These are phyloP conservation scores for Drosophila busckii DNA, from an alignment of 1,140 invertebrate genomes.

Conservation along the genomic window DNA sequence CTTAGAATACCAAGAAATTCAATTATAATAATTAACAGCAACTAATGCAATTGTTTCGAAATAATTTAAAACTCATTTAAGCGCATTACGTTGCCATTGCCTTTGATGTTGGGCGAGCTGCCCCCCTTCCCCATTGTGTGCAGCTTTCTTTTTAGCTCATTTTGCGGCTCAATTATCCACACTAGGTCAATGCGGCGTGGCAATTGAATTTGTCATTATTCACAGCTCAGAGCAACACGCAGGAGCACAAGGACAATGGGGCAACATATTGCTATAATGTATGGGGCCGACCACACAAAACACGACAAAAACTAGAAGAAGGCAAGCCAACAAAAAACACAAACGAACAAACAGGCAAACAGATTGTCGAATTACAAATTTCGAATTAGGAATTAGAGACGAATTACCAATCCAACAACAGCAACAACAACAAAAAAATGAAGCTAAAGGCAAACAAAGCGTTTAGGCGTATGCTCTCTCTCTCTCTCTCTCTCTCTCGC, in stretches of 20 bases:
- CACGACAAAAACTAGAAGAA: slow-evolving; percentile 20
- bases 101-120: no score
- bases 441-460: slow-evolving; percentile 2
- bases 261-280: slow-evolving; percentile 39
- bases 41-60: no score
- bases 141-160: slow-evolving; percentile 1
- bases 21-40: no score
- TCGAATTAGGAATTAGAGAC: slow-evolving; percentile 44
- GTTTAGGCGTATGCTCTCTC: no score
- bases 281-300: slow-evolving; percentile 21
- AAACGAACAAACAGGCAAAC: slow-evolving; percentile 8
- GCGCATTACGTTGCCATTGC: no score
- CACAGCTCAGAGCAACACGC: no score
- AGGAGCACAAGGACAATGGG: no score
- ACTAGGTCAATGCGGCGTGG: slow-evolving; percentile 18
- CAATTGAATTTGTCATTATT: slow-evolving; percentile 13
- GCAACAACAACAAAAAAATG: not conserved
- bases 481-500: no score
- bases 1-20: no score
- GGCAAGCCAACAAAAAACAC: not conserved
- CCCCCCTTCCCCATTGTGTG: no score
- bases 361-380: slow-evolving; percentile 40
- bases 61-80: no score
- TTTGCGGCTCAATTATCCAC: slow-evolving; percentile 32
- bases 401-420: slow-evolving; percentile 20